Conservation (phyloP, 2,113 vertebrate genomes). For the Dinomys branickii region DNA sequence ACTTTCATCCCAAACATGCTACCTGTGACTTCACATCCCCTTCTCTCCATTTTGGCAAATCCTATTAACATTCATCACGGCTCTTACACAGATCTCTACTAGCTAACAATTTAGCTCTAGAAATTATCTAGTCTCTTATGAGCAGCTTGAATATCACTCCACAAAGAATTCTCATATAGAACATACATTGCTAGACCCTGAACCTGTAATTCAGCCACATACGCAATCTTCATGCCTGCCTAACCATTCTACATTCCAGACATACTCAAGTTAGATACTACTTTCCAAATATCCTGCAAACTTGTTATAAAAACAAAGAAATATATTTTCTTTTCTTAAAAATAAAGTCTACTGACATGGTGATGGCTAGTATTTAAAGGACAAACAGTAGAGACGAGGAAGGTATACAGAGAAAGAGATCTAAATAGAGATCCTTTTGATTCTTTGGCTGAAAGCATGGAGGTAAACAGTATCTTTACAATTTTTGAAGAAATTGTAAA, state of each 20-base stretch:
- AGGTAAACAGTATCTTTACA: not conserved
- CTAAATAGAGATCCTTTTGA: not conserved
- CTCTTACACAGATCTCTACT: not conserved
- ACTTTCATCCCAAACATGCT: not conserved
- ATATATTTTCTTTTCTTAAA: not conserved
- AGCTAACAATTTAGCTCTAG: not conserved
- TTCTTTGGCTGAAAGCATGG: not conserved
- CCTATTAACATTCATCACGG: not conserved
- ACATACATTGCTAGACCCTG: not conserved
- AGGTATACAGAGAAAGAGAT: not conserved
- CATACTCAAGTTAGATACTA: not conserved
- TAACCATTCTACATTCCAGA: not conserved
- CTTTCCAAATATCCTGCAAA: not conserved
- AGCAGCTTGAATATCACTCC: not conserved
- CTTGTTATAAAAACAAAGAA: not conserved
- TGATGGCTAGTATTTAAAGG: not conserved
- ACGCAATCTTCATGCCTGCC: not conserved
- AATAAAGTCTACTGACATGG: not conserved
- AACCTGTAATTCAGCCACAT: not conserved
- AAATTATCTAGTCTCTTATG: constrained; percentile 10
- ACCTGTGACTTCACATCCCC: not conserved
- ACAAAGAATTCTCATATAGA: not conserved
- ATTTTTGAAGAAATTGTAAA: not conserved
- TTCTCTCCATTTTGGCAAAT: not conserved
- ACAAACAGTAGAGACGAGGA: not conserved